Evolutionary conservation across 2,888 invertebrate species (phyloP).

Genomic region (Ryuthela nishihirai): DNA sequence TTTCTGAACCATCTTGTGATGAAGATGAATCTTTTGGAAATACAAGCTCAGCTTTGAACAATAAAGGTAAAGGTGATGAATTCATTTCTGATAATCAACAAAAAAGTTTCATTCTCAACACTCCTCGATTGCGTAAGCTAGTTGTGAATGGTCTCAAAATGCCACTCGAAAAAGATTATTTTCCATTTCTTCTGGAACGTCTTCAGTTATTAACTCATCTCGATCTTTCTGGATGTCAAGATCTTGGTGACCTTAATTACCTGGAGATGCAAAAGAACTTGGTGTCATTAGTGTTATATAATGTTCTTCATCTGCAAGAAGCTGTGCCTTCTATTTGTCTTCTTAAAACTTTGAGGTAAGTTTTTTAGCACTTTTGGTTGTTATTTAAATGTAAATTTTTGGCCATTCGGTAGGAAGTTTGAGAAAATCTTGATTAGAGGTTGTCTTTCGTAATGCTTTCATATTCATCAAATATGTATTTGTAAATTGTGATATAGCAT

Average conservation of each 20-base stretch:
- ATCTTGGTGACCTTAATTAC: conserved; percentile 64
- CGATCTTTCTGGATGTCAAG: conserved; percentile 66
- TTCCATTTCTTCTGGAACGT: conserved; percentile 58
- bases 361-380: background rate
- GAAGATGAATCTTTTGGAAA: background rate
- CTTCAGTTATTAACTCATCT: conserved; percentile 63
- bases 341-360: conserved; percentile 56
- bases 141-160: conserved; percentile 56
- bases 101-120: conserved; percentile 52
- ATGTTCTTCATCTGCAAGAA: conserved; percentile 65
- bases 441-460: no score
- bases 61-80: no score
- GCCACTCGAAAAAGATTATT: conserved; percentile 47
- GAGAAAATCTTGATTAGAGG: no score
- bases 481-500: no score
- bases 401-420: no score
- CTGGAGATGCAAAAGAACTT: conserved; percentile 64
- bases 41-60: background rate
- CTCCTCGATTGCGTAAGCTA: conserved; percentile 61
- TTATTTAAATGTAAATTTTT: background rate
- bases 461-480: no score
- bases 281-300: conserved; percentile 71
- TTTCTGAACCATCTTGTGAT: conserved; percentile 12
- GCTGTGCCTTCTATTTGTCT: conserved; percentile 53
- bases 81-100: no score